These are phyloP conservation scores for Hexactinellida sp. DNA, from an alignment of 37 sponge, comb jelly and placozoan species.

Conservation along the genomic window DNA sequence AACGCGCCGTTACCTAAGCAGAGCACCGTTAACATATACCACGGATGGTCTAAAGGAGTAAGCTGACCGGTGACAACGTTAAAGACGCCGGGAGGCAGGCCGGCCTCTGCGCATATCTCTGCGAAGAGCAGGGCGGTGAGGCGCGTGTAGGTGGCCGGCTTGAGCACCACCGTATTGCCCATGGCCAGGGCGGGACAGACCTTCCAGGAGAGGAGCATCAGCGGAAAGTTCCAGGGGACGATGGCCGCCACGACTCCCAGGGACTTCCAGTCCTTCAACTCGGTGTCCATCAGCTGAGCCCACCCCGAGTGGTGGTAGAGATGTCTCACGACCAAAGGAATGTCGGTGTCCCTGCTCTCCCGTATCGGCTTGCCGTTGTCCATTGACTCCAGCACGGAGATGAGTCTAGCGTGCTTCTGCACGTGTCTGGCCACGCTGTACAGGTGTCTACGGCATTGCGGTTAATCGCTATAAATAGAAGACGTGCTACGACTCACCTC, in stretches of 20 bases:
- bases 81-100: slow-evolving; percentile 69
- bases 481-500: background rate
- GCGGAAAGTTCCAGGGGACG: slow-evolving; percentile 95
- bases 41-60: slow-evolving; percentile 27
- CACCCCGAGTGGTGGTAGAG: slow-evolving; percentile 89
- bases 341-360: slow-evolving; percentile 77
- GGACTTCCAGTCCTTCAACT: slow-evolving; percentile 78
- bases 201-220: slow-evolving; percentile 90
- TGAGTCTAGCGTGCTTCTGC: slow-evolving; percentile 80
- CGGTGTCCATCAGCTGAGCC: slow-evolving; percentile 81
- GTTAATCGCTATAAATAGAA: no score
- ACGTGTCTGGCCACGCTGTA: slow-evolving; percentile 80
- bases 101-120: slow-evolving; percentile 96
- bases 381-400: slow-evolving; percentile 79
- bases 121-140: slow-evolving; percentile 88
- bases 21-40: slow-evolving; percentile 68
- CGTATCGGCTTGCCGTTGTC: slow-evolving; percentile 90
- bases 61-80: background rate
- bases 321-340: slow-evolving; percentile 74
- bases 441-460: slow-evolving; percentile 65
- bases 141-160: slow-evolving; percentile 85
- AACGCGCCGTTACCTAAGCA: slow-evolving; percentile 61
- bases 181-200: slow-evolving; percentile 94
- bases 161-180: slow-evolving; percentile 90
- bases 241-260: slow-evolving; percentile 86